A percentile compares a stretch with the other conserved stretches of the same genome.
phyloP scores from a whole-genome alignment of 2,888 invertebrate genomes.

The Eupeodes luniger region DNA sequence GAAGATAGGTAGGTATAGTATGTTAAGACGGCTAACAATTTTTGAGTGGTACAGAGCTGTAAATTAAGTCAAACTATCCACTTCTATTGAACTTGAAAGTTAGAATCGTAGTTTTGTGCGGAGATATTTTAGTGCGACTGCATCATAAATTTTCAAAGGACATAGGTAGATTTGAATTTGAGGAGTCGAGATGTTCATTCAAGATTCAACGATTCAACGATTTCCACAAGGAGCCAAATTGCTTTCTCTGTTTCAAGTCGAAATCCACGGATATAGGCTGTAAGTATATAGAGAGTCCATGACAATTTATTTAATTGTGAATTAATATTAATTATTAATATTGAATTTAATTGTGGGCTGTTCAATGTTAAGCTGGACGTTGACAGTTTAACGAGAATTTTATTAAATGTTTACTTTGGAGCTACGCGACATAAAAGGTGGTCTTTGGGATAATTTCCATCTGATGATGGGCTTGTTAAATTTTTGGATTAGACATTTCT shows the following conservation, averaged over 20 bases:
- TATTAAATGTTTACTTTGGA: slow-evolving; percentile 67
- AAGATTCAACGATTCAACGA: background rate
- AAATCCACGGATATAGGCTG: slow-evolving; percentile 44
- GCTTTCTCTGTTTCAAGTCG: slow-evolving; percentile 64
- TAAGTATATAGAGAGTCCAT: slow-evolving; percentile 23
- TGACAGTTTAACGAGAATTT: slow-evolving; percentile 72
- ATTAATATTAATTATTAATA: too few relatives aligned
- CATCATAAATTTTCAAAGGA: slow-evolving; percentile 67
- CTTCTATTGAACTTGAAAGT: slow-evolving; percentile 67
- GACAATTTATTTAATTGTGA: too few relatives aligned
- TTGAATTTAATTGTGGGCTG: slow-evolving; percentile 50
- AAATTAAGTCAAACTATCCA: slow-evolving; percentile 62
- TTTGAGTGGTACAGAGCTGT: slow-evolving; percentile 50
- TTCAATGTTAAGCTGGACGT: slow-evolving; percentile 41
- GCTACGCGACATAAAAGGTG: slow-evolving; percentile 50
- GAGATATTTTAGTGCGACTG: slow-evolving; percentile 62
- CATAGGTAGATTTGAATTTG: slow-evolving; percentile 26
- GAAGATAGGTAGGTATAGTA: slow-evolving; percentile 28
- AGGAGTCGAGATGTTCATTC: slow-evolving; percentile 6
- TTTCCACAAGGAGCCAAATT: slow-evolving; percentile 53
- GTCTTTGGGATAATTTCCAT: slow-evolving; percentile 38
- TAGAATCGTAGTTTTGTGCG: slow-evolving; percentile 13
- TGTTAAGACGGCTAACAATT: slow-evolving; percentile 46
- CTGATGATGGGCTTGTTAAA: background rate
- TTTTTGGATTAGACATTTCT: background rate